Evolutionary conservation across 2,113 vertebrate species (phyloP), one percentile per base, ranked within the genome.

Genomic region (Meriones unguiculatus): DNA sequence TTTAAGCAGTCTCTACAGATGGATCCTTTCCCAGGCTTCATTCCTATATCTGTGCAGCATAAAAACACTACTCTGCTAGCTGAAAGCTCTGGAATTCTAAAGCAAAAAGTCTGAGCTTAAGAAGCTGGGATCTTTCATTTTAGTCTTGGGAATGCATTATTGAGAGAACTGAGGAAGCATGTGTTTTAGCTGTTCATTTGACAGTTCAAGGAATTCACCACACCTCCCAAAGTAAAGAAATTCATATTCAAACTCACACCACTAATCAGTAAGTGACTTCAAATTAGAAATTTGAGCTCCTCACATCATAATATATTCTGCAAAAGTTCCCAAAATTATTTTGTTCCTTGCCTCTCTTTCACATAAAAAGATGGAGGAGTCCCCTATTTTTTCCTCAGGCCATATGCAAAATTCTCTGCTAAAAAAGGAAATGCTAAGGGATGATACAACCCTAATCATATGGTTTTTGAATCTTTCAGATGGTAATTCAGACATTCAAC

Each of bases 131-230:
- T 67, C 70, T 85, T 97, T 96, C 59, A 81, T 88, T 93, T 96
- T 28, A 62, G 24, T 78, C 38, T 95, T 87, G 35, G 81, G 78
- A 91, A 95, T 91, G n/a, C 14, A 82, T 46, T 52, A 80, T 57
- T 86, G 70, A 77, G 85, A 90, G 57, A 90, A 81, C 7, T 91
- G 84, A 84, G 35, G 70, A 93, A 88, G 62, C 35, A 78, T 86
- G 62, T 84, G 73, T 82, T 91, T 82, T 88, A 73, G n/a, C 32
- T 92, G 69, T 78, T 96, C 77, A 80, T 50, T 97, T 96, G 93
- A 85, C 57, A 91, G 41, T 7, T 84, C 41, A 92, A 54, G 41
- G 72, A 80, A 86, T 90, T 82, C 86, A 96, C 7, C 22, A 95
- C 2, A 3, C 69, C 18, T 62, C 25, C 10, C 35, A 54, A 73